Evolutionary conservation across 2,888 invertebrate species (phyloP), one percentile per base, ranked within the genome.

Genomic region (Stenodera caucasica): DNA sequence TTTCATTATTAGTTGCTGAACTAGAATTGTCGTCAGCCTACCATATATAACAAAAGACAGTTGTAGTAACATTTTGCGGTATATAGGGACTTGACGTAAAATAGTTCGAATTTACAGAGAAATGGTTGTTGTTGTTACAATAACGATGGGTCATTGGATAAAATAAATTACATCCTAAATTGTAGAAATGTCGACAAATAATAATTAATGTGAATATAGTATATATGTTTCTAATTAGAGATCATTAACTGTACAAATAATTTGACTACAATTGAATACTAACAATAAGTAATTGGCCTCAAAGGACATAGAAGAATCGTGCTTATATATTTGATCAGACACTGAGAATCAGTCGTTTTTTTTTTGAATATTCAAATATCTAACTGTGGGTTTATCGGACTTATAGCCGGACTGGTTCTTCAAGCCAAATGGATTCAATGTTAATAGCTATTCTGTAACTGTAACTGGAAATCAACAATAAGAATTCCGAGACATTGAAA

Each of bases 191-290:
- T 64, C 60, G 59, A 63, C 65, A 60, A n/a, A n/a, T 58, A 54
- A 61, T 68, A 71, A 71, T 70, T 65, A 64, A 71, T 68, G 69
- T 59, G n/a, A n/a, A n/a, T 66, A 69, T 61, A 64, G 64, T 66
- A 67, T 70, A 71, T 70, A 70, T 67, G 67, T 68, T 70, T 69
- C 67, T 70, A 71, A 71, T 71, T 70, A 67, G 68, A 60, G 49
- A 55, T 67, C 64, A 69, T 71, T 68, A 69, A 65, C 37, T 49
- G 60, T 26, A 49, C 5, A 52, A 63, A 63, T 64, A 70, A 68
- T 69, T 61, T 64, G 54, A 65, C 60, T 58, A 62, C 50, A 58
- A 64, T 60, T 60, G 63, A 49, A 57, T 40, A 29, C 54, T 50
- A 50, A 51, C 37, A 32, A 45, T 57, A 55, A 32, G 50, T 50